Evolutionary conservation across 2,888 invertebrate species (phyloP).

Genomic region (Drosophila barbarae): DNA sequence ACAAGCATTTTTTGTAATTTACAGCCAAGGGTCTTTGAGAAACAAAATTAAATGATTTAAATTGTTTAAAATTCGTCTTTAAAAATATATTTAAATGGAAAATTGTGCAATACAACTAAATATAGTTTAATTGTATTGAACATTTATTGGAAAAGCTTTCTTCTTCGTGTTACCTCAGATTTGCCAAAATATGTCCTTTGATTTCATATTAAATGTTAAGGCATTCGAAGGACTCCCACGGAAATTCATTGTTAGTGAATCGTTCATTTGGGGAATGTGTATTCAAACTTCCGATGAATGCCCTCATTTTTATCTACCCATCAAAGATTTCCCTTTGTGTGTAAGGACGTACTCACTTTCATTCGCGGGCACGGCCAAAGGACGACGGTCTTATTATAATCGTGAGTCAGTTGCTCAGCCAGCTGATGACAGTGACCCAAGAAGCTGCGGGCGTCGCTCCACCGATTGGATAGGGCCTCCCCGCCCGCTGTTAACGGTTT

Average conservation of each 20-base stretch:
- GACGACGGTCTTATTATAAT: slow-evolving; percentile 78
- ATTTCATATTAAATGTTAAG: neutral
- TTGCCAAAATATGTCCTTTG: neutral
- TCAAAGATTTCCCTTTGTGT: slow-evolving; percentile 8
- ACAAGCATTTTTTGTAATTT: neutral
- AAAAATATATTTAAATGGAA: neutral
- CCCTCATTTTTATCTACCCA: slow-evolving; percentile 1
- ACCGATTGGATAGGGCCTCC: slow-evolving; percentile 31
- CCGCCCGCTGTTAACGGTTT: slow-evolving; percentile 52
- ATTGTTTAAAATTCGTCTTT: neutral
- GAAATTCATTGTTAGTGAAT: neutral
- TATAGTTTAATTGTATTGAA: no score
- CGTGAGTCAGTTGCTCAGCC: slow-evolving; percentile 75
- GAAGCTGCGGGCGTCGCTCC: slow-evolving; percentile 49
- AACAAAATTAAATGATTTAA: neutral
- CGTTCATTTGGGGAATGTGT: neutral
- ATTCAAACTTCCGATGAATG: slow-evolving; percentile 11
- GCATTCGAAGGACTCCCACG: neutral
- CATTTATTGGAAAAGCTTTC: neutral
- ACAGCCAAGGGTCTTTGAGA: no score
- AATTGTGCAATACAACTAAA: no score
- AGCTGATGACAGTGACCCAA: slow-evolving; percentile 78
- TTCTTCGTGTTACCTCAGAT: neutral
- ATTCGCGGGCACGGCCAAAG: slow-evolving; percentile 80
- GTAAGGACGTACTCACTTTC: slow-evolving; percentile 76